These are phyloP conservation scores for Anabacerthia variegaticeps DNA, from an alignment of 2,797 vertebrate genomes.

Conservation along the genomic window DNA sequence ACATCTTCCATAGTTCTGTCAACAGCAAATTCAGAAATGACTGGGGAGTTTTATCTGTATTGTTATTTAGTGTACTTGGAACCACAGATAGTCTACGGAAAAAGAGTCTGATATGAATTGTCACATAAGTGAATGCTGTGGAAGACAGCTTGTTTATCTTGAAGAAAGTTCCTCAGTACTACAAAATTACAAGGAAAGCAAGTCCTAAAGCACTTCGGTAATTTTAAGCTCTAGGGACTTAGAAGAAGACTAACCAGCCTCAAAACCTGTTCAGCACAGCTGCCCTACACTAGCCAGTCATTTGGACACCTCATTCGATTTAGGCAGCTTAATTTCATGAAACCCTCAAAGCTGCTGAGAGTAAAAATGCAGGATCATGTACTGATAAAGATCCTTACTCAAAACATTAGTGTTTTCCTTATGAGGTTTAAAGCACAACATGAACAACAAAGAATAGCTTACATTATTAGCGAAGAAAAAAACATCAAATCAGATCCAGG, in stretches of 20 bases:
- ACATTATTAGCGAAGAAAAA: neutral
- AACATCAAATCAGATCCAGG: neutral
- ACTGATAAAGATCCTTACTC: neutral
- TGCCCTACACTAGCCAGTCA: neutral
- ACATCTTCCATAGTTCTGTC: neutral
- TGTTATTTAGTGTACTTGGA: neutral
- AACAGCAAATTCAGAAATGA: neutral
- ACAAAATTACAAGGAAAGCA: neutral
- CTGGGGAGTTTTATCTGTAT: neutral
- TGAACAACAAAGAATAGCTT: neutral
- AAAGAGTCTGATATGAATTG: neutral
- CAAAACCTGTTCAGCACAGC: neutral
- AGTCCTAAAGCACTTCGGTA: neutral
- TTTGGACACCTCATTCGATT: neutral
- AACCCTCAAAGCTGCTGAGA: neutral
- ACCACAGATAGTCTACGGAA: neutral
- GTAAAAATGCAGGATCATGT: neutral
- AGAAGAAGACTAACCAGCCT: neutral
- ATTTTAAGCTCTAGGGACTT: neutral
- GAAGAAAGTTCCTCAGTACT: neutral
- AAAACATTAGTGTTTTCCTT: neutral
- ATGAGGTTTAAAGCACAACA: neutral
- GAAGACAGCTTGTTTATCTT: neutral
- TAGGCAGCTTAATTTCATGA: neutral
- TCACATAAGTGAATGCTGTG: neutral